Percentiles rank a stretch among this genome's conserved stretches.
Evolutionary conservation across 1,140 invertebrate species (phyloP).

Genomic region (Zaprionus vittiger): DNA sequence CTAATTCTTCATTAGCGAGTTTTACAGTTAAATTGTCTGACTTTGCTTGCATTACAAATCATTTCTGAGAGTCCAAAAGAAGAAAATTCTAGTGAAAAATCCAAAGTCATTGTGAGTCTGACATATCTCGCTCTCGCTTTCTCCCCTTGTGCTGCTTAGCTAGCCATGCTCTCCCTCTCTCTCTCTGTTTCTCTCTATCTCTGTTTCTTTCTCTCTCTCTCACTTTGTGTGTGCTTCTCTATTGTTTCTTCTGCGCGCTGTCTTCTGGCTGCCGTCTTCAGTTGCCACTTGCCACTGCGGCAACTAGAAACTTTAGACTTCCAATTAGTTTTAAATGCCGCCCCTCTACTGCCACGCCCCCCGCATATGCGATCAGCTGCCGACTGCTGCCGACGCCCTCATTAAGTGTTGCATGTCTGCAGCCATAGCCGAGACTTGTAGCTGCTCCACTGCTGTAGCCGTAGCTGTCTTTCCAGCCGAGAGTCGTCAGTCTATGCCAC

Average conservation of each 20-base stretch:
- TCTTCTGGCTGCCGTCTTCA: slow-evolving; percentile 19
- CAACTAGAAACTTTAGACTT: slow-evolving; percentile 47
- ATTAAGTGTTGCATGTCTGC: slow-evolving; percentile 81
- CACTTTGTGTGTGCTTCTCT: background rate
- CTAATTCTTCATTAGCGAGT: slow-evolving; percentile 8
- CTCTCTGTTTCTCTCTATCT: background rate
- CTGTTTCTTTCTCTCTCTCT: background rate
- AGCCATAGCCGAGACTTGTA: slow-evolving; percentile 34
- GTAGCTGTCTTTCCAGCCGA: slow-evolving; percentile 9
- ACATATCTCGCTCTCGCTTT: background rate
- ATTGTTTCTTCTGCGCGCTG: background rate
- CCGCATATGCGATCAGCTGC: slow-evolving; percentile 37
- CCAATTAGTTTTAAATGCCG: slow-evolving; percentile 49
- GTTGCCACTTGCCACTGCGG: slow-evolving; percentile 35
- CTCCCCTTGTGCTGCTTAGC: background rate
- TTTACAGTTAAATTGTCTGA: slow-evolving; percentile 18
- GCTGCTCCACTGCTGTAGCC: slow-evolving; percentile 31
- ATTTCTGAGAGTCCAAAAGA: slow-evolving; percentile 1
- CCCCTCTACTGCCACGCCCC: slow-evolving; percentile 20
- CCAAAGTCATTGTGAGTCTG: slow-evolving; percentile 11
- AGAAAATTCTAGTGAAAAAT: slow-evolving; percentile 21
- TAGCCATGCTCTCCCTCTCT: background rate
- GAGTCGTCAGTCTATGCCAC: slow-evolving; percentile 39
- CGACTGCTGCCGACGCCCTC: slow-evolving; percentile 73
- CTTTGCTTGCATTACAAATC: slow-evolving; percentile 10